Evolutionary conservation across 2,888 invertebrate species (phyloP).

Genomic region (Drosophila rellima): DNA sequence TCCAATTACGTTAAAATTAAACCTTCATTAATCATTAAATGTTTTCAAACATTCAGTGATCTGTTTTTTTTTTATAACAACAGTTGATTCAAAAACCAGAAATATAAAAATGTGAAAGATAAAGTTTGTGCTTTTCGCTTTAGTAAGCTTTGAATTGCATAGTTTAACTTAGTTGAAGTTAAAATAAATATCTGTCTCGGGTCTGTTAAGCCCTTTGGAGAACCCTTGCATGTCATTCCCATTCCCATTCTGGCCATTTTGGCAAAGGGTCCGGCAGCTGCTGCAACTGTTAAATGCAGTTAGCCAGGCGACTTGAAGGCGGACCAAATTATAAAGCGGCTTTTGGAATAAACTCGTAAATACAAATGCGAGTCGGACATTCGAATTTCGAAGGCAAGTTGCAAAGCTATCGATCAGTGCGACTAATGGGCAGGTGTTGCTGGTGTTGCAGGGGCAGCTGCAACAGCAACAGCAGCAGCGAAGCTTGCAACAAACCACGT

Average conservation of each 20-base stretch:
- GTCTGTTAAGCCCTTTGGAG: slow-evolving; percentile 9
- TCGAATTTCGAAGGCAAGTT: neutral
- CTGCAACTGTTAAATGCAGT: slow-evolving; percentile 73
- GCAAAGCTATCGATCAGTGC: slow-evolving; percentile 67
- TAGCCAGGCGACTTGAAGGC: slow-evolving; percentile 40
- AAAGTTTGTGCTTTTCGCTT: too few relatives aligned
- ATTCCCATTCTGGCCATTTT: neutral
- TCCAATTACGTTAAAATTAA: too few relatives aligned
- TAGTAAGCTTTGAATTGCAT: neutral
- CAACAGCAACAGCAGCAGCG: slow-evolving; percentile 35
- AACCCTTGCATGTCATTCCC: slow-evolving; percentile 48
- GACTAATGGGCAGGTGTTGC: slow-evolving; percentile 70
- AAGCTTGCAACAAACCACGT: slow-evolving; percentile 51
- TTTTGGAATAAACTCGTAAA: slow-evolving; percentile 39
- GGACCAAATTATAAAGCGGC: slow-evolving; percentile 74
- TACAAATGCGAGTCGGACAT: slow-evolving; percentile 17
- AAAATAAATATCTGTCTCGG: slow-evolving; percentile 11
- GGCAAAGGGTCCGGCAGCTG: slow-evolving; percentile 16
- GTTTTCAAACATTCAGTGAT: too few relatives aligned
- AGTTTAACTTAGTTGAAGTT: slow-evolving; percentile 17
- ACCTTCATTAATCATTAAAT: too few relatives aligned
- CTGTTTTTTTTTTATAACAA: too few relatives aligned
- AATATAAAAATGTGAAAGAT: too few relatives aligned
- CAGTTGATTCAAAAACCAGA: too few relatives aligned
- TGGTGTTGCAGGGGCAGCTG: slow-evolving; percentile 37